These are phyloP conservation scores for Halcyon malimbica DNA, from an alignment of 2,113 vertebrate species.

Conservation along the genomic window DNA sequence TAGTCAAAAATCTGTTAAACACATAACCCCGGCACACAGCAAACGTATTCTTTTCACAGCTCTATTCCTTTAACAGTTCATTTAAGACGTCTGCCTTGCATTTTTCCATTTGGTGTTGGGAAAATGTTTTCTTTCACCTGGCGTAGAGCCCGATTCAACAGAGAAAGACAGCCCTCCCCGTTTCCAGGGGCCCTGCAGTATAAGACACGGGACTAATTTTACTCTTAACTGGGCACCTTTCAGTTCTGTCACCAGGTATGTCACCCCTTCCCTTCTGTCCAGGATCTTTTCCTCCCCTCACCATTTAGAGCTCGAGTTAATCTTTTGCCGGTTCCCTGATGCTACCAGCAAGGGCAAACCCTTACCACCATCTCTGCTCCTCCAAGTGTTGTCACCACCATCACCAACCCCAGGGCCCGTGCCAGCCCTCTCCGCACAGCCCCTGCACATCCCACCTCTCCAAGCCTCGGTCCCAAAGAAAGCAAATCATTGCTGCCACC, in stretches of 20 bases:
- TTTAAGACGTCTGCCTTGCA: conserved; percentile 46
- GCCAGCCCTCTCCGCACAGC: not conserved
- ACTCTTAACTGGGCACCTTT: conserved; percentile 6
- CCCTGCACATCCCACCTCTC: not conserved
- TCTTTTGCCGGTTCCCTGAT: not conserved
- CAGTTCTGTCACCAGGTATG: not conserved
- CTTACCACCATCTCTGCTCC: not conserved
- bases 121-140: conserved; percentile 68
- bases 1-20: conserved; percentile 59
- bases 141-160: conserved; percentile 49
- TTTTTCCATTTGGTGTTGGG: conserved; percentile 60
- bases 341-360: not conserved
- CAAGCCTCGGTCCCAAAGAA: not conserved
- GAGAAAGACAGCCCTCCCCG: conserved; percentile 21
- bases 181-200: conserved; percentile 30
- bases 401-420: accelerated
- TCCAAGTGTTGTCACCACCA: not conserved
- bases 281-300: not conserved
- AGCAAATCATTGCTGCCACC: not conserved
- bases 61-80: conserved; percentile 61
- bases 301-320: not conserved
- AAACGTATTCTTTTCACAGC: conserved; percentile 56
- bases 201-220: not conserved
- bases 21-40: conserved; percentile 16
- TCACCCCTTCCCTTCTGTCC: not conserved